Percentiles rank a stretch among this genome's conserved stretches.
phyloP scores from a whole-genome alignment of 2,888 invertebrate species.

The Lasioglossum zephyrum region DNA sequence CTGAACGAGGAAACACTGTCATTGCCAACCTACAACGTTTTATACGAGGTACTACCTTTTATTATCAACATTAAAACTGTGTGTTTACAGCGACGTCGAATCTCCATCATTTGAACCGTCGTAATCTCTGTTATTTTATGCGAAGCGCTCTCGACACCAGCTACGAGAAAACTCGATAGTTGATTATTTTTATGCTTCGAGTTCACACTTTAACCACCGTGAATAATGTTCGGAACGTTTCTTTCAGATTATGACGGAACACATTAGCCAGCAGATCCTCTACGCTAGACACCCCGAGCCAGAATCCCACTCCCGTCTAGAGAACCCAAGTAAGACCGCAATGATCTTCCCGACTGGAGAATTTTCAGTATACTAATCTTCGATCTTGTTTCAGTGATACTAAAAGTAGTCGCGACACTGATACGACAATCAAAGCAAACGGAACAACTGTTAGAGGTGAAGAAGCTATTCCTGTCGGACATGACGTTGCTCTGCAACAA shows the following conservation, averaged over 20 bases:
- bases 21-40: slow-evolving; percentile 98
- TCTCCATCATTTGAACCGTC: neutral
- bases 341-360: neutral
- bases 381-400: slow-evolving; percentile 90
- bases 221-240: neutral
- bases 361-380: neutral
- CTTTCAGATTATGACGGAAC: slow-evolving; percentile 95
- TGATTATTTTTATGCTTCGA: too few species aligned
- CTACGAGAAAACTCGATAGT: too few species aligned
- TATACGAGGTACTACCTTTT: slow-evolving; percentile 92
- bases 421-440: slow-evolving; percentile 98
- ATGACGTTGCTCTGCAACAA: slow-evolving; percentile 99
- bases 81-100: neutral
- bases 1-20: slow-evolving; percentile 95
- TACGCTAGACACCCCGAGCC: slow-evolving; percentile 98
- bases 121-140: neutral
- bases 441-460: slow-evolving; percentile 95
- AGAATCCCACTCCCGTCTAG: slow-evolving; percentile 96
- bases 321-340: slow-evolving; percentile 95
- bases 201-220: neutral
- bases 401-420: slow-evolving; percentile 99
- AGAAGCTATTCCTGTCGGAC: slow-evolving; percentile 98
- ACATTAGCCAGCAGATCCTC: slow-evolving; percentile 97
- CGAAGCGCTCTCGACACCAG: neutral
- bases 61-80: neutral